Evolutionary conservation across 2,797 vertebrate genomes (phyloP), one percentile per base, ranked within the genome.

Genomic region (Gallinago solitaria): DNA sequence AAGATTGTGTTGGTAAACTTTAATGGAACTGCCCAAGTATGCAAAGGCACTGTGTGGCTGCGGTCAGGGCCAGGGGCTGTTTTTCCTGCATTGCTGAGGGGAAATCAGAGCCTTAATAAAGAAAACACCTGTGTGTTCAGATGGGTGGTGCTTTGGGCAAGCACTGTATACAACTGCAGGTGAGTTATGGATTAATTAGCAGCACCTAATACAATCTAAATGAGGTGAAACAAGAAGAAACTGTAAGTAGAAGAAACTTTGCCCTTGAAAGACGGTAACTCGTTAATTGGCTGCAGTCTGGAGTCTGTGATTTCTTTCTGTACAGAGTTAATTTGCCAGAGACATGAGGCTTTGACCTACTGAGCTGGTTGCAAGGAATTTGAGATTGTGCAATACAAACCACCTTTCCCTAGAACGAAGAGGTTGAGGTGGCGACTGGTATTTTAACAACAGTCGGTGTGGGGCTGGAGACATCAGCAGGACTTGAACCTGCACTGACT

Each of bases 21-120:
- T 8, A 25, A 54, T n/a, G 43, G 51, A 47, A 4, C 30, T 23
- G 32, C 35, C 13, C 16, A 9, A 6, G 43, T 3, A 6, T 23
- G 47, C 20, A 20, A 21, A 41, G 1, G 0, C 3, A 4, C 48
- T n/a, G 33, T 3, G 2, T 53, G 48, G 37, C n/a, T 48, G 53
- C 8, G 9, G 25, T 45, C 19, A 14, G 24, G 74, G 64, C 21
- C 6, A 7, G 20, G 43, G 39, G 16, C 12, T 14, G 4, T 11
- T 75, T 35, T 9, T 60, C 35, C 41, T 41, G 11, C 19, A 17
- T 19, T 43, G 14, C 4, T 67, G 54, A 45, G 77, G 60, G 14
- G 12, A 88, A 82, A 71, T 45, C 50, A 80, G 59, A 80, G 51
- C 3, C 51, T 51, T 54, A n/a, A 23, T 32, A 9, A 43, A 67